Evolutionary conservation across 2,797 vertebrate genomes (phyloP), one percentile per base, ranked within the genome.

Genomic region (Ataeniobius toweri): DNA sequence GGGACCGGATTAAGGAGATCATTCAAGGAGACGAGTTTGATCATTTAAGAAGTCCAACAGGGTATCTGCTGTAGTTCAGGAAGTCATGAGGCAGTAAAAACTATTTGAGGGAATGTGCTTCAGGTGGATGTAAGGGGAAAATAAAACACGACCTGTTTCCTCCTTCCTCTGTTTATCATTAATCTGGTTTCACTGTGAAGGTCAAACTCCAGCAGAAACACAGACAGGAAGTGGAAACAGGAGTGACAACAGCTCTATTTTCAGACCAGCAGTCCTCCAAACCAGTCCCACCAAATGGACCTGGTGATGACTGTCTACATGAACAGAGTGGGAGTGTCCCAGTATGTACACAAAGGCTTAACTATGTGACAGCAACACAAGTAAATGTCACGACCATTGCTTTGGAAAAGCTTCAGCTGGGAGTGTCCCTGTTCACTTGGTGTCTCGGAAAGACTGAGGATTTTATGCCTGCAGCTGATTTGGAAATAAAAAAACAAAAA

Each of bases 201-300:
- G 72, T 82, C 72, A 70, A 82, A 83, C 63, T 80, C 51, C 80
- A 70, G 20, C 48, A 59, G 50, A 70, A 13, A 78, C 59, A 63
- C 24, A 68, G 46, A 31, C 24, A 53, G 51, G 74, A 82, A 51
- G 31, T 3, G 2, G n/a, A 70, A 68, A 61, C 6, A 24, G 5
- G n/a, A 22, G 1, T 12, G 24, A 24, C n/a, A 16, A 24, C 8
- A 0, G 67, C 69, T 79, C 53, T 26, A 5, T 61, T 78, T 65
- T 77, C 68, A 80, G 58, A 68, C 39, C 82, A n/a, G 69, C 50
- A 74, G 58, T 70, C 67, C 73, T 50, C 28, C 86, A 80, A 86
- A 86, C 89, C 74, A 55, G 85, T 83, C 80, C 12, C 85, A 87
- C 90, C 89, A 83, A 87, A 77, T 88, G 81, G 26, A 46, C 71